A percentile compares a stretch with the other conserved stretches of the same genome.
These are phyloP conservation scores for Campylomormyrus numenius DNA, from an alignment of 2,113 vertebrate species.

Conservation along the genomic window DNA sequence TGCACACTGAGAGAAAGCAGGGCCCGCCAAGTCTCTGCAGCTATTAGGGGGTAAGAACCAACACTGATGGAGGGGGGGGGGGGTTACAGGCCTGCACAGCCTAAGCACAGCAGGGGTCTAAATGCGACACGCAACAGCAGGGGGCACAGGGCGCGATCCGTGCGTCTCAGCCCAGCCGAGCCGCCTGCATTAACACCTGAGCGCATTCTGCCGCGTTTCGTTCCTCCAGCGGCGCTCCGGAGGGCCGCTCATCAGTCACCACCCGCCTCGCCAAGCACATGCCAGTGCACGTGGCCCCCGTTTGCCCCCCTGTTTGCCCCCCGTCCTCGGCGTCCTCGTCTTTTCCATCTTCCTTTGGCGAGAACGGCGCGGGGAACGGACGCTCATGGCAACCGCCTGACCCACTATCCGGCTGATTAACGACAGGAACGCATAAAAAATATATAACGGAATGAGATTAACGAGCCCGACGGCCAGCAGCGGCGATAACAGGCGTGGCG, in stretches of 20 bases:
- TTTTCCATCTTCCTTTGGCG: neutral
- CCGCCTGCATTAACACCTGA: neutral
- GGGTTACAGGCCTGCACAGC: neutral
- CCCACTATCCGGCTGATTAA: neutral
- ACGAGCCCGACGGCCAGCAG: no score
- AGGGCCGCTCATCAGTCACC: neutral
- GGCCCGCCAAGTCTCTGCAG: neutral
- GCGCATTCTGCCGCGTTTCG: neutral
- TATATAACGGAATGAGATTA: no score
- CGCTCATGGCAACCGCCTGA: neutral
- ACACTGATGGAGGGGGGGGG: neutral
- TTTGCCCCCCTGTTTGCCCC: neutral
- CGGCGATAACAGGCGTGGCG: neutral
- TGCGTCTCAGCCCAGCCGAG: neutral
- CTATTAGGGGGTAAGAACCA: neutral
- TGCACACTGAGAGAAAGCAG: neutral
- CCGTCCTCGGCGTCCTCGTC: neutral
- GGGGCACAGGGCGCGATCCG: neutral
- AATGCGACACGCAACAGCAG: neutral
- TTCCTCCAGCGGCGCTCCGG: neutral
- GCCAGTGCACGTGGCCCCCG: neutral
- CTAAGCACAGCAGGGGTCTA: neutral
- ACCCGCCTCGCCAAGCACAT: neutral
- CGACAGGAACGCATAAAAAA: neutral
- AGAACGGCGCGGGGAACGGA: no score